Evolutionary conservation across 2,888 invertebrate genomes (phyloP).

Genomic region (Schizotus pectinicornis): DNA sequence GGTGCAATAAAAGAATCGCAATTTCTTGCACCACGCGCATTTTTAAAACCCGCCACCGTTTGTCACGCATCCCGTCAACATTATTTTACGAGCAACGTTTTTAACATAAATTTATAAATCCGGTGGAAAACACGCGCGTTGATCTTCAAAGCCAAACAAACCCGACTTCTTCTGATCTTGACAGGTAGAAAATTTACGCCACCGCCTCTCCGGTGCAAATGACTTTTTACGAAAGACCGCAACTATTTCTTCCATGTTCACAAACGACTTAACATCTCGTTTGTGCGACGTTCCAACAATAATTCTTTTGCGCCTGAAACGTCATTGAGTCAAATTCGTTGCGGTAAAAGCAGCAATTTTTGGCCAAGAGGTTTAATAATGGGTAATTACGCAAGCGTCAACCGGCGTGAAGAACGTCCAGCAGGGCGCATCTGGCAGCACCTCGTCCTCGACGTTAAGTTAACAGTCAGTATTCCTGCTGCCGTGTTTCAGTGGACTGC

Average conservation of each 20-base stretch:
- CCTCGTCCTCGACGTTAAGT: constrained; percentile 25
- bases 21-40: neutral
- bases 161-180: neutral
- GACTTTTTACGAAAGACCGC: neutral
- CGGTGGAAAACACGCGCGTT: constrained; percentile 6
- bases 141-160: constrained; percentile 2
- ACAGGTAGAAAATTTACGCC: constrained; percentile 2
- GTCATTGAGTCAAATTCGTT: constrained; percentile 2
- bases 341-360: constrained; percentile 6
- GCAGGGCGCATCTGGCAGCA: constrained; percentile 40
- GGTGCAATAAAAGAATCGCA: neutral
- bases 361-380: constrained; percentile 13
- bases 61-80: neutral
- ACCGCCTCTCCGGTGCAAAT: neutral
- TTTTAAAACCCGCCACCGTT: neutral
- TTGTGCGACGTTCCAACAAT: too few species aligned
- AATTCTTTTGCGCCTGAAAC: neutral
- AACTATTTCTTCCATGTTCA: neutral
- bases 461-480: constrained; percentile 40
- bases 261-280: neutral
- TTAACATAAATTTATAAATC: constrained; percentile 21
- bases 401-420: constrained; percentile 21
- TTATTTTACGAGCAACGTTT: constrained; percentile 4
- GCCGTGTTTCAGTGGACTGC: constrained; percentile 32
- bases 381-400: constrained; percentile 30